Base-by-base conservation (phyloP, 2,888 invertebrate genomes). In the Cephus spinipes region DNA sequence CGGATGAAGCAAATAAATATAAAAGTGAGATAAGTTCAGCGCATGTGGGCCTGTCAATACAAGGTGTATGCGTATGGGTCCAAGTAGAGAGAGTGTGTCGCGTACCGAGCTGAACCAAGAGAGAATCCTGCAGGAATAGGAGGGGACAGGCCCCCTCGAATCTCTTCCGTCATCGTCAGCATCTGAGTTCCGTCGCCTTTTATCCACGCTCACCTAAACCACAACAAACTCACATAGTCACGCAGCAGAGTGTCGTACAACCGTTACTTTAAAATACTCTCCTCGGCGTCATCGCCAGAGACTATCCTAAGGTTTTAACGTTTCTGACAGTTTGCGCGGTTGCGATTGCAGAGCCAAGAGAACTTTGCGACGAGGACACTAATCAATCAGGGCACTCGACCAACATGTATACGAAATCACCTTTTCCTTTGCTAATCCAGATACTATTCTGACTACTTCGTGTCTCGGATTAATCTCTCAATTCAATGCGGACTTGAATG, bases 71-170 rank as follows among this genome's bases (percentile, higher is more conserved):
- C 89, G 85, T 89, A 90, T 91, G 91, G 91, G 91, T 91, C 91
- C 91, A 91, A 90, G 90, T 88, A 89, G 85, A 89, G 85, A 89
- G 85, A 88, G 85, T 88, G 89, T 90, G 90, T 89, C 91, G 90
- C 91, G 90, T 91, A 91, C 91, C 91, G 91, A 91, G 88, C 88
- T 90, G 91, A 91, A 89, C 91, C 91, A 91, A 88, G 91, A 90
- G 84, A 89, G 88, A 87, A 91, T 90, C 91, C 90, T 91, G 84
- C 90, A 90, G 82, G 89, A 90, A 87, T 90, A 91, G 86, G 90
- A 91, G 87, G 90, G 88, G 87, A 88, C 87, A 84, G 86, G 86
- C 86, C 89, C 88, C 87, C 87, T 90, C 81, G 88, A 85, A 85
- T 87, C 87, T 86, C 85, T 87, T 85, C 88, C 89, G 86, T 86